These are phyloP conservation scores for Chiloscyllium punctatum DNA, from an alignment of 2,797 vertebrate species.

Conservation along the genomic window DNA sequence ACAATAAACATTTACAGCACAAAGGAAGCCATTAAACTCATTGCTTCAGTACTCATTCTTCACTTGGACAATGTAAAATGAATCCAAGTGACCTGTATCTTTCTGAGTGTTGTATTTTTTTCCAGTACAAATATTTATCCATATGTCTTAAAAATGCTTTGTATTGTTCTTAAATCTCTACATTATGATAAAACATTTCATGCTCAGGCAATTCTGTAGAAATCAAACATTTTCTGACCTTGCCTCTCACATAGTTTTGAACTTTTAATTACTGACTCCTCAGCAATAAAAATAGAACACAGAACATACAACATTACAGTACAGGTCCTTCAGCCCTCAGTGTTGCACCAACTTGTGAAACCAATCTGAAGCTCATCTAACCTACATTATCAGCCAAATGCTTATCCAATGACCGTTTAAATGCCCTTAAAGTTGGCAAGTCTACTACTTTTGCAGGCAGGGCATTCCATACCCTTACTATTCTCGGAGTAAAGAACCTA, in stretches of 20 bases:
- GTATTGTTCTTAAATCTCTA: neutral
- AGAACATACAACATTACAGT: no score
- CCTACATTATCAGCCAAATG: no score
- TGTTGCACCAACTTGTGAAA: no score
- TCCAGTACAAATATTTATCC: neutral
- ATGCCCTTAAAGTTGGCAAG: no score
- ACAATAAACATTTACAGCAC: neutral
- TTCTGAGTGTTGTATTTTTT: neutral
- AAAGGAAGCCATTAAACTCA: neutral
- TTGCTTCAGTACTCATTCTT: neutral
- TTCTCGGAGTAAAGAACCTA: no score
- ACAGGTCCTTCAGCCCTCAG: no score
- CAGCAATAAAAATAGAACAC: neutral
- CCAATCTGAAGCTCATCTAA: no score
- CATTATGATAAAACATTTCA: neutral
- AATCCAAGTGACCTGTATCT: neutral
- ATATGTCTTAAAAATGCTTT: neutral
- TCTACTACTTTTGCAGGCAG: no score
- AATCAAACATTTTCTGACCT: neutral
- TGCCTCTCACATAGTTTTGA: neutral
- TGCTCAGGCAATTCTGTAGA: neutral
- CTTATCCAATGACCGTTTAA: no score
- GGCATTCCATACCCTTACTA: no score
- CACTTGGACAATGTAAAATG: neutral
- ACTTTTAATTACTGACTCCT: neutral